A percentile compares a stretch with the other conserved stretches of the same genome.
Conservation (phyloP, 2,113 vertebrate genomes). For the Semicossyphus pulcher region DNA sequence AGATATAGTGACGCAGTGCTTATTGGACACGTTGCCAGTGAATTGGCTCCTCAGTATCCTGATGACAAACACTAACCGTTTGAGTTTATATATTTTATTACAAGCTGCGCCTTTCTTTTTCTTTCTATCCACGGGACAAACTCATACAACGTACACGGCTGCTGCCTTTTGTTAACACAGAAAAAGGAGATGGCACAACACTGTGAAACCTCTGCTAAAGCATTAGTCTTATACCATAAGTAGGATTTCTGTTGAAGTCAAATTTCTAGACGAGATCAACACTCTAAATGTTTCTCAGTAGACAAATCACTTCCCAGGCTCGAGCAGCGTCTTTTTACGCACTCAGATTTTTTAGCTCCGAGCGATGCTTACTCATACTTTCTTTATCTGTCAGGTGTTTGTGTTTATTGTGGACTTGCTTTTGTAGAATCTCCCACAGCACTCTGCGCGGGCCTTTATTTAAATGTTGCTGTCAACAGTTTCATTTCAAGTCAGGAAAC, state of each 20-base stretch:
- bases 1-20: neutral
- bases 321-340: slow-evolving; percentile 32
- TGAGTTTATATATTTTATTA: neutral
- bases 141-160: neutral
- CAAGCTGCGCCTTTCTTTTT: neutral
- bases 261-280: neutral
- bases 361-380: neutral
- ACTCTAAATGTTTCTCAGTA: neutral
- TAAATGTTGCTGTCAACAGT: neutral
- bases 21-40: neutral
- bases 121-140: neutral
- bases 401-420: slow-evolving; percentile 6
- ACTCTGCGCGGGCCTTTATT: neutral
- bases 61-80: neutral
- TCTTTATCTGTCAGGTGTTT: no score
- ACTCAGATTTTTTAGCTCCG: neutral
- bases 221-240: neutral
- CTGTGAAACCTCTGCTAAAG: neutral
- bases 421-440: neutral
- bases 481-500: neutral
- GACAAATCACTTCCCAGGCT: no score
- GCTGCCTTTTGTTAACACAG: neutral
- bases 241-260: neutral
- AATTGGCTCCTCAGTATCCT: neutral
- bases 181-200: slow-evolving; percentile 15